Percentiles rank a stretch among this genome's conserved stretches.
These are phyloP conservation scores for Drosophila cracens DNA, from an alignment of 2,888 invertebrate genomes.

Conservation along the genomic window DNA sequence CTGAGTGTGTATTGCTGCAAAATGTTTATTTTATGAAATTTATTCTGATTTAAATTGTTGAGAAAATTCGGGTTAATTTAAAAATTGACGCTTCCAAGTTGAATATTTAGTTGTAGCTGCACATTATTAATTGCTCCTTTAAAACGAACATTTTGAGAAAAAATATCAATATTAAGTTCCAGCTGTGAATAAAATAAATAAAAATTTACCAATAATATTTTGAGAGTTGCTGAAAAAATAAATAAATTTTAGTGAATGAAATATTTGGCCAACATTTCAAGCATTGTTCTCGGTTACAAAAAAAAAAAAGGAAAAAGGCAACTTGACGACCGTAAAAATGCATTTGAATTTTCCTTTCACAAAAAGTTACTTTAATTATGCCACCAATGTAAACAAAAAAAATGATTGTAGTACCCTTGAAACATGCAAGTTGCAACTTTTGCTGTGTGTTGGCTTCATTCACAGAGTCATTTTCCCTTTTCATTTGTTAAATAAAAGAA, in stretches of 20 bases:
- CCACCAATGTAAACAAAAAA: constrained; percentile 7
- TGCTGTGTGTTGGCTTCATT: constrained; percentile 14
- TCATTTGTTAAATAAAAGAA: constrained; percentile 12
- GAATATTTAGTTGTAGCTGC: not conserved
- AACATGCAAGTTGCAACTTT: constrained; percentile 22
- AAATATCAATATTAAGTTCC: not conserved
- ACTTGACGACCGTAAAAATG: not conserved
- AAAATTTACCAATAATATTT: not conserved
- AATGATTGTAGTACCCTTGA: constrained; percentile 4
- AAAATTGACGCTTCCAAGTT: not conserved
- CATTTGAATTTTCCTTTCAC: not conserved
- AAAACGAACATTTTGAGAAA: not conserved
- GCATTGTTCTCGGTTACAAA: not conserved
- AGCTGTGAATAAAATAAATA: not conserved
- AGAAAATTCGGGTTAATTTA: not conserved
- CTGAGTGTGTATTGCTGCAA: not conserved
- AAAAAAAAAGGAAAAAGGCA: not conserved
- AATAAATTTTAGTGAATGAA: rapidly evolving
- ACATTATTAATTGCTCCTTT: not conserved
- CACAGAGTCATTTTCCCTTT: constrained; percentile 28
- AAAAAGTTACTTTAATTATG: constrained; percentile 34
- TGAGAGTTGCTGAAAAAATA: too few relatives aligned
- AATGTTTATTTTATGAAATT: not conserved
- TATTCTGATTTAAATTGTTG: not conserved
- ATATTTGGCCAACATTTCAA: not conserved